Evolutionary conservation across 2,113 vertebrate species (phyloP), one percentile per base, ranked within the genome.

Genomic region (Nanorana parkeri): DNA sequence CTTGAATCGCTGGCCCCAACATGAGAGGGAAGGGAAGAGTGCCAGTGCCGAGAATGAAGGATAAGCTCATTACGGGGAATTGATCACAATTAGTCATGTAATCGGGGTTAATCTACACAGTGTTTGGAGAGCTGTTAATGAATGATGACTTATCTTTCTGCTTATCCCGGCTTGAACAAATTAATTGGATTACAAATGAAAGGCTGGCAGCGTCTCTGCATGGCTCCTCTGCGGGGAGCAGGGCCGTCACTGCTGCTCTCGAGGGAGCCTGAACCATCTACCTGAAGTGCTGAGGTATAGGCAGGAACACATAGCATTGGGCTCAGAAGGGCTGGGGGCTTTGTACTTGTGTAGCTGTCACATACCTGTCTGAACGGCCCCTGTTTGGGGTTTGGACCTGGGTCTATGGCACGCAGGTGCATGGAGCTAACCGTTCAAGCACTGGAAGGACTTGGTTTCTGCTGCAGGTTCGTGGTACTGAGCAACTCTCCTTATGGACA

Each of bases 41-140:
- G 79, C 80, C 80, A 82, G 69, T 58, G 61, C 67, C 41, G 17
- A 19, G 80, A 82, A 66, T 66, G 61, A 82, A 65, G 21, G 61
- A 75, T 82, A 82, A 82, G 61, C 80, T 74, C 80, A 82, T 82
- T 82, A 82, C 80, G 72, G 28, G 60, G 69, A 82, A 82, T 82
- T 82, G 80, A 82, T 82, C 69, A 74, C 80, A 82, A 75, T 82
- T 82, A 82, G 80, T 74, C 47, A 56, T 74, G 80, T 82, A 82
- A 82, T 82, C 80, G 61, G 69, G 80, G 80, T 81, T 81, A 81
- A 81, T 81, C 69, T 82, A 67, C 29, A 52, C 61, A 23, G 16
- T 67, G 61, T 82, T 75, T 75, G 69, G 69, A 75, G 69, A 74
- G 61, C 71, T 82, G 61, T 82, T 82, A 82, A 82, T 81, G 68